Conservation (phyloP, 2,888 invertebrate species). For the Dryobota labecula region DNA sequence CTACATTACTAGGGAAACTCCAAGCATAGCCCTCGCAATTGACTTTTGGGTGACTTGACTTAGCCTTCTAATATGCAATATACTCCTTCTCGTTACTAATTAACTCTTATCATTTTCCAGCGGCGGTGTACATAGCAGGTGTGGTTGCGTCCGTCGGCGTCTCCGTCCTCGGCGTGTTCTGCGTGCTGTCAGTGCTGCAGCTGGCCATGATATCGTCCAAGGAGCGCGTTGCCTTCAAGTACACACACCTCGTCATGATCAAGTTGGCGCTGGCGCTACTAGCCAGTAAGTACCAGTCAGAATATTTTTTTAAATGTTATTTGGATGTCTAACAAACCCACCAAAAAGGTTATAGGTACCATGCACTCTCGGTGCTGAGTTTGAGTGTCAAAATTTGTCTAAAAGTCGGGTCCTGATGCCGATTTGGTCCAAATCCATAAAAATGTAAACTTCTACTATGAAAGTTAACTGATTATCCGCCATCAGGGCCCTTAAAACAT, state of each 20-base stretch:
- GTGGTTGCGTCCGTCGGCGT: slow-evolving; percentile 94
- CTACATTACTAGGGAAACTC: no score
- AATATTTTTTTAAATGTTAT: not conserved
- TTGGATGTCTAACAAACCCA: not conserved
- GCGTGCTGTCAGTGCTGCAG: slow-evolving; percentile 95
- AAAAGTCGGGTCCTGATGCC: not conserved
- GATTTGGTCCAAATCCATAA: not conserved
- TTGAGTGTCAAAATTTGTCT: not conserved
- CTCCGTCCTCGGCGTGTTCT: slow-evolving; percentile 93
- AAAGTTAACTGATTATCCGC: not conserved
- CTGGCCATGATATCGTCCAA: slow-evolving; percentile 96
- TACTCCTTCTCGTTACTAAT: not conserved
- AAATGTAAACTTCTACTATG: not conserved
- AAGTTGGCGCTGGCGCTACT: slow-evolving; percentile 95
- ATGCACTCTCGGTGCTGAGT: not conserved
- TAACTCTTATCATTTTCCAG: slow-evolving; percentile 82
- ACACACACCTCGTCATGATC: slow-evolving; percentile 94
- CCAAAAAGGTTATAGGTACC: not conserved
- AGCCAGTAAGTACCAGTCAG: slow-evolving; percentile 92
- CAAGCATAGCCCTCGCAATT: no score
- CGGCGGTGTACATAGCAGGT: slow-evolving; percentile 95
- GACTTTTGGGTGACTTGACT: no score
- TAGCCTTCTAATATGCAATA: no score
- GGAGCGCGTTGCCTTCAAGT: slow-evolving; percentile 94
- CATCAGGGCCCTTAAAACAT: not conserved